Evolutionary conservation across 2,888 invertebrate species (phyloP).

Genomic region (Thysanoteuthis rhombus): DNA sequence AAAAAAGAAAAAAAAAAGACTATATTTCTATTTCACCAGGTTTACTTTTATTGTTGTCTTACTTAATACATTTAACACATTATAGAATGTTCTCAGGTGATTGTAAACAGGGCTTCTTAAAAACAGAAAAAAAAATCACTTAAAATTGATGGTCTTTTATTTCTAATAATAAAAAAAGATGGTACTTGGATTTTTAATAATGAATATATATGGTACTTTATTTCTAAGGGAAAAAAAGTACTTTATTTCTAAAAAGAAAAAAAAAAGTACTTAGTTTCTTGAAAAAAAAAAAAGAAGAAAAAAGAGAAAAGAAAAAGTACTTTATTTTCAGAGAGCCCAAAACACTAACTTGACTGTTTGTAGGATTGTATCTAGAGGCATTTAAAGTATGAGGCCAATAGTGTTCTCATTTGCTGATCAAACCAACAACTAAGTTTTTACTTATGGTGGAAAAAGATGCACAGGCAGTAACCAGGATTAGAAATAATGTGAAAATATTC

Average conservation of each 20-base stretch:
- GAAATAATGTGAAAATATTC: not conserved
- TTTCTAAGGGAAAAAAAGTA: not conserved
- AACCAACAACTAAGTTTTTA: not conserved
- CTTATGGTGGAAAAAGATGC: not conserved
- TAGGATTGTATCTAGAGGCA: not conserved
- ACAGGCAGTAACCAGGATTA: not conserved
- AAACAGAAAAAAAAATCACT: too few relatives aligned
- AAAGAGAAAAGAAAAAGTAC: not conserved
- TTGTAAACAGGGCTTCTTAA: too few relatives aligned
- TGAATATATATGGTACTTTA: too few relatives aligned
- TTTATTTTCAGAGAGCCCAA: not conserved
- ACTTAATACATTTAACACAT: not conserved
- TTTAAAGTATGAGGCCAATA: not conserved
- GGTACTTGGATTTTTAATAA: too few relatives aligned
- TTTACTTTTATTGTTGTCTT: constrained; percentile 12
- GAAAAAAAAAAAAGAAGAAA: not conserved
- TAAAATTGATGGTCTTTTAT: too few relatives aligned
- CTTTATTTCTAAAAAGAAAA: not conserved
- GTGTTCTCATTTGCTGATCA: not conserved
- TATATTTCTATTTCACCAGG: not conserved
- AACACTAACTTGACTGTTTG: not conserved
- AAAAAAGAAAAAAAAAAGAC: not conserved
- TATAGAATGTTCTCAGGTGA: not conserved
- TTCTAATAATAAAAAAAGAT: too few relatives aligned
- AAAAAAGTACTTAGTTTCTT: too few relatives aligned